Base-by-base conservation (phyloP, 1,140 invertebrate species). In the Megalonaias nervosa region DNA sequence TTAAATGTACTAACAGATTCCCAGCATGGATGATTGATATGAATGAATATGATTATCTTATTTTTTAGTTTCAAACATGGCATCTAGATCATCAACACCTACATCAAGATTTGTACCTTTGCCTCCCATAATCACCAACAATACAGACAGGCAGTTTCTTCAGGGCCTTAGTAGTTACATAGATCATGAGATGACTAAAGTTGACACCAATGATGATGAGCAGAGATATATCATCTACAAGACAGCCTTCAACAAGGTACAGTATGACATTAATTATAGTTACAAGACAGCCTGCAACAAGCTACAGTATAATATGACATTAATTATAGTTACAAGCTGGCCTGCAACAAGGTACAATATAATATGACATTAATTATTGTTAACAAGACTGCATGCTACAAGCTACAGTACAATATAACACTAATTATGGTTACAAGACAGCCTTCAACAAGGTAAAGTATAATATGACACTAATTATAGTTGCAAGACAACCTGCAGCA, bases 201-300 rank as follows among this genome's bases (percentile, higher is more conserved):
- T 89, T 19, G 77, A 89, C 62, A 19, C 68, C 14, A 66, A 76
- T 58, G 85, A 89, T 84, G 84, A 83, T 75, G 88, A 90, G 59
- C 89, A 90, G 68, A 75, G 85, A 67, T 91, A 89, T 77, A 82
- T 87, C 14, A 81, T 91, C 11, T 87, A 89, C 79, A 88, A 87
- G 75, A 84, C 83, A 64, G 88, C 85, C 14, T 91, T 91, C 78
- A 87, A 89, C 69, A 90, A 83, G 84, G 88, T 91, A 82, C 68
- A 69, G 59, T 38, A 31, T 31, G 4, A 31, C 26, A 31, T 4
- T 31, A 0, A 31, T 31, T 31, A 31, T 31, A 31, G 26, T 31
- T 31, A 31, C 26, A 31, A 87, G 75, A 84, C 83, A 66, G 88
- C 85, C 14, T 91, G 90, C 78, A 87, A 88, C 69, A 90, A 83